These are phyloP conservation scores for Eilema caniola DNA, from an alignment of 2,888 invertebrate genomes.

Conservation along the genomic window DNA sequence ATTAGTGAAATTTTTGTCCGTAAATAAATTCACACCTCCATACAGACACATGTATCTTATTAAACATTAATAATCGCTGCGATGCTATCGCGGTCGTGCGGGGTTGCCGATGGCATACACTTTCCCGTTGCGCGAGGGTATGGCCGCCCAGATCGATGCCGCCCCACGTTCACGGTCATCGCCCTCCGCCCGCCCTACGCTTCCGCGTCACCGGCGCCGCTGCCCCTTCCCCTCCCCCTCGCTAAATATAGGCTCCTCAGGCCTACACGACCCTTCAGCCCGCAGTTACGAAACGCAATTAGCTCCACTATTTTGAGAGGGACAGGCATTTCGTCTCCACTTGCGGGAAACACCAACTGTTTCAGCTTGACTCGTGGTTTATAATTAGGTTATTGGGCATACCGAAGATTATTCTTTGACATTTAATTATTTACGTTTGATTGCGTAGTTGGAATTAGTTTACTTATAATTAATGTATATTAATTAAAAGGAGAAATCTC, in stretches of 20 bases:
- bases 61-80: constrained; percentile 10
- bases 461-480: neutral
- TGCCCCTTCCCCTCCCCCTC: constrained; percentile 48
- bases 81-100: constrained; percentile 29
- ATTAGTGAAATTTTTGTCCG: neutral
- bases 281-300: constrained; percentile 82
- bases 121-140: constrained; percentile 86
- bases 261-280: constrained; percentile 75
- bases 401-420: constrained; percentile 2
- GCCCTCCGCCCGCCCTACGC: constrained; percentile 86
- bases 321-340: constrained; percentile 58
- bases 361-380: constrained; percentile 42
- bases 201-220: constrained; percentile 79
- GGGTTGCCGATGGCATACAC: constrained; percentile 60
- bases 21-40: neutral
- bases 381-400: constrained; percentile 49
- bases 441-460: neutral
- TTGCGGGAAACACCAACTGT: constrained; percentile 53
- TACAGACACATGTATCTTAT: neutral
- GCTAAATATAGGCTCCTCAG: constrained; percentile 77
- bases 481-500: neutral
- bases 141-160: constrained; percentile 82
- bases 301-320: constrained; percentile 79
- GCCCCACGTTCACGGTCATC: constrained; percentile 87
- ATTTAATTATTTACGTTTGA: neutral